A percentile compares a stretch with the other conserved stretches of the same genome.
phyloP scores from a whole-genome alignment of 2,113 vertebrate species.

The Tonatia bakeri region DNA sequence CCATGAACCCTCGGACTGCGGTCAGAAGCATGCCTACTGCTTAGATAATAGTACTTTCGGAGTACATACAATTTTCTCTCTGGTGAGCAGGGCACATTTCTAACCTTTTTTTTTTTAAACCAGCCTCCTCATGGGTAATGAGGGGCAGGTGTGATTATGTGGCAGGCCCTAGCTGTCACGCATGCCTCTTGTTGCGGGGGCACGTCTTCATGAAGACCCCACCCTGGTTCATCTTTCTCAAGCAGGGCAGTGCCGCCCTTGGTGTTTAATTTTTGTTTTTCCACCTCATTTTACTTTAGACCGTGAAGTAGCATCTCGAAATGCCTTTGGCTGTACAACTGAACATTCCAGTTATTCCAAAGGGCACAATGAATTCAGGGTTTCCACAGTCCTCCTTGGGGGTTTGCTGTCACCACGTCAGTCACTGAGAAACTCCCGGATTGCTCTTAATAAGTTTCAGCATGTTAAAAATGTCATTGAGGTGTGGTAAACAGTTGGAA shows the following conservation, averaged over 20 bases:
- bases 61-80: not conserved
- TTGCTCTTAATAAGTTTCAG: not conserved
- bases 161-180: not conserved
- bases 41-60: not conserved
- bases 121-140: not conserved
- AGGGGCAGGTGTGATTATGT: not conserved
- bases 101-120: not conserved
- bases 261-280: not conserved
- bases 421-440: not conserved
- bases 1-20: not conserved
- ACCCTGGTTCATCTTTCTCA: not conserved
- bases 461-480: not conserved
- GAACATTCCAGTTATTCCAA: constrained; percentile 49
- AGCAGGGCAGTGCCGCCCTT: not conserved
- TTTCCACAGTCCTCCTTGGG: not conserved
- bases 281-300: not conserved
- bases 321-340: not conserved
- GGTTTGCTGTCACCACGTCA: not conserved
- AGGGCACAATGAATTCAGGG: not conserved
- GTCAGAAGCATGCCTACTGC: not conserved
- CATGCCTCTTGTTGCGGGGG: not conserved
- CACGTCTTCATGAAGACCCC: not conserved
- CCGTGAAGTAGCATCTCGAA: constrained; percentile 35
- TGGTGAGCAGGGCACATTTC: not conserved
- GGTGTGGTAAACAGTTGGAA: not conserved